Evolutionary conservation across 2,888 invertebrate genomes (phyloP).

Genomic region (Alcis repandata): DNA sequence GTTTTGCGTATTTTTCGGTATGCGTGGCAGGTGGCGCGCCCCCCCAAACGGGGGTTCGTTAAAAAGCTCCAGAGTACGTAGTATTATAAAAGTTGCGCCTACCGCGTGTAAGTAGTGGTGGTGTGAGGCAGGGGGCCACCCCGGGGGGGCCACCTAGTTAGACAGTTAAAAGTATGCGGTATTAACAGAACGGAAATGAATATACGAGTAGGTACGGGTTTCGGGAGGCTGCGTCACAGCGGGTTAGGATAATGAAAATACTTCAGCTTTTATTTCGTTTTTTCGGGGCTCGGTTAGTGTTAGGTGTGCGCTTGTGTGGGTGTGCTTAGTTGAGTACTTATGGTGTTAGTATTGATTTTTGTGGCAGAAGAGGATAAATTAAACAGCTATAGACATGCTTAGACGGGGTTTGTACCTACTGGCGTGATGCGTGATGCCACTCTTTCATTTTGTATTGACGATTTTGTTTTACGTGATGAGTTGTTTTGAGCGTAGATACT

Average conservation of each 20-base stretch:
- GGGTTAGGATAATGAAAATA: constrained; percentile 85
- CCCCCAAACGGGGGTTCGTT: constrained; percentile 80
- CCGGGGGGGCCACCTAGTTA: constrained; percentile 79
- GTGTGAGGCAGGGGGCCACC: constrained; percentile 60
- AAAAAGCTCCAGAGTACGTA: constrained; percentile 86
- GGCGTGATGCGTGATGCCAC: not conserved
- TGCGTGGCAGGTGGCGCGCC: constrained; percentile 84
- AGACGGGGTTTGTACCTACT: constrained; percentile 7
- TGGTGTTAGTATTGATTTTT: constrained; percentile 38
- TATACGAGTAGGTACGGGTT: constrained; percentile 81
- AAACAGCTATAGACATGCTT: constrained; percentile 20
- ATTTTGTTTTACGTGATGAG: not conserved
- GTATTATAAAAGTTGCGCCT: constrained; percentile 87
- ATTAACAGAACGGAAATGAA: constrained; percentile 87
- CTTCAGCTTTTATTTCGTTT: constrained; percentile 73
- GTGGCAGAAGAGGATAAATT: constrained; percentile 32
- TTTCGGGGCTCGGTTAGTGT: constrained; percentile 47
- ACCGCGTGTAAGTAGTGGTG: constrained; percentile 85
- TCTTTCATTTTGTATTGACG: not conserved
- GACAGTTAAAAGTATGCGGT: constrained; percentile 87
- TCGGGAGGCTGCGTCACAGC: constrained; percentile 80
- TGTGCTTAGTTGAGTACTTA: constrained; percentile 44
- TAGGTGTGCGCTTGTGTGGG: constrained; percentile 41
- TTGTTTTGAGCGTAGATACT: not conserved
- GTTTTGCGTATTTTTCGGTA: constrained; percentile 86